Evolutionary conservation across 2,113 vertebrate species (phyloP).

Genomic region (Paracanthobrama guichenoti): DNA sequence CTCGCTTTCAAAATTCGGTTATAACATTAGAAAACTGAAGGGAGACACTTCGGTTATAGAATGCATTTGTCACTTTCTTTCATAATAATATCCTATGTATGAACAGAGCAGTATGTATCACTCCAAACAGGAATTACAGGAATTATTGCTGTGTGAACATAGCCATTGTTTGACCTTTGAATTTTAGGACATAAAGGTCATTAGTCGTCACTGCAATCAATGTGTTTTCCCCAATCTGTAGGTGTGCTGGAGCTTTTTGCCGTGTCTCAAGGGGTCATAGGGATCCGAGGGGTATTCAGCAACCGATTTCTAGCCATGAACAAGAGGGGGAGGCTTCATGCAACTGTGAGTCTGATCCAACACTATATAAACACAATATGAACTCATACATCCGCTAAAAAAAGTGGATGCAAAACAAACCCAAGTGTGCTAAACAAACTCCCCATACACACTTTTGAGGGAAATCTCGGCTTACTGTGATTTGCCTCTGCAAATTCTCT

Average conservation of each 20-base stretch:
- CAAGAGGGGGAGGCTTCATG: slow-evolving; percentile 95
- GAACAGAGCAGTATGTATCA: not conserved
- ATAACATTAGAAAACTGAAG: not conserved
- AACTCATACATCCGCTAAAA: not conserved
- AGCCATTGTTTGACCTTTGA: not conserved
- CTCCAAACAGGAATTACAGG: not conserved
- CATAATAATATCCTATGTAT: not conserved
- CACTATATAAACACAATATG: not conserved
- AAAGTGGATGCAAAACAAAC: not conserved
- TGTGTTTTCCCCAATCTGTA: slow-evolving; percentile 65
- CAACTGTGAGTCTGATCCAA: slow-evolving; percentile 83
- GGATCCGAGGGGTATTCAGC: slow-evolving; percentile 97
- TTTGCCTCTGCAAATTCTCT: slow-evolving; percentile 12
- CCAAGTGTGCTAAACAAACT: not conserved
- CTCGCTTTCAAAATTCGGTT: not conserved
- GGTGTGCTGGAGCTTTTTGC: slow-evolving; percentile 99
- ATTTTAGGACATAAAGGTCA: not conserved
- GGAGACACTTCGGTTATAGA: not conserved
- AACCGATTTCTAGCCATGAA: slow-evolving; percentile 99
- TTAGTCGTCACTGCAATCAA: slow-evolving; percentile 26
- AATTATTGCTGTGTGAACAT: not conserved
- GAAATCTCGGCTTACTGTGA: not conserved
- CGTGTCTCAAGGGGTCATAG: slow-evolving; percentile 96
- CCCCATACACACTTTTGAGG: not conserved
- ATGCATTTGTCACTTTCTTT: not conserved